Conservation (phyloP, 2,797 vertebrate genomes). For the Clarias laeviceps region DNA sequence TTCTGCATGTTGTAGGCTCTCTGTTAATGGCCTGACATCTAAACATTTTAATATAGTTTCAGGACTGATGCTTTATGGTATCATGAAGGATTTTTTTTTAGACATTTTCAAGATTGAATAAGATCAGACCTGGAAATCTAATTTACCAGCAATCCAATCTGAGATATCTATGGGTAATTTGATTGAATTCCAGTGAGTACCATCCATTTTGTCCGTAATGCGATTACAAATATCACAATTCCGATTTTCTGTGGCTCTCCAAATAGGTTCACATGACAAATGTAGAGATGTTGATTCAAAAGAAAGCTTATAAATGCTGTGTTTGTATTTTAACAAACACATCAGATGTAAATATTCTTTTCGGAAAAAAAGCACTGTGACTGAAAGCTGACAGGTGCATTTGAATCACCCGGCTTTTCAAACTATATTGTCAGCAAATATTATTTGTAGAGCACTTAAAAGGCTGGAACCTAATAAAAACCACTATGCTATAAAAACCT, state of each 20-base stretch:
- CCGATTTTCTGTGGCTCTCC: constrained; percentile 54
- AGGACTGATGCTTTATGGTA: constrained; percentile 52
- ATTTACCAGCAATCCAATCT: constrained; percentile 70
- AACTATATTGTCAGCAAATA: not conserved
- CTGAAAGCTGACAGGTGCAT: constrained; percentile 1
- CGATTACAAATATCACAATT: constrained; percentile 60
- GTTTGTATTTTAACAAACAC: constrained; percentile 50
- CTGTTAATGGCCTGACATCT: constrained; percentile 49
- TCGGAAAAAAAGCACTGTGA: not conserved
- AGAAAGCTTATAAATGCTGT: constrained; percentile 53
- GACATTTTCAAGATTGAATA: constrained; percentile 62
- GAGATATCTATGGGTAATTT: constrained; percentile 63
- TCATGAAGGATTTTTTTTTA: constrained; percentile 52
- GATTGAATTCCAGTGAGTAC: constrained; percentile 57
- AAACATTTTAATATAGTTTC: constrained; percentile 67
- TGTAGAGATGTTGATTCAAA: constrained; percentile 53
- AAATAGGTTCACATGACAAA: constrained; percentile 46
- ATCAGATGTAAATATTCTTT: constrained; percentile 31
- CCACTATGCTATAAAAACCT: not conserved
- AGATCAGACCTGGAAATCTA: constrained; percentile 67
- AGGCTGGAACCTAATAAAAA: constrained; percentile 29
- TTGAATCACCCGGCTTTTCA: constrained; percentile 1
- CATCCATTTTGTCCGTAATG: constrained; percentile 58
- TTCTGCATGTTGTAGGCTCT: constrained; percentile 32
- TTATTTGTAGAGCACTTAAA: constrained; percentile 21